phyloP scores from a whole-genome alignment of 2,113 vertebrate genomes.

The Alethe castanea region DNA sequence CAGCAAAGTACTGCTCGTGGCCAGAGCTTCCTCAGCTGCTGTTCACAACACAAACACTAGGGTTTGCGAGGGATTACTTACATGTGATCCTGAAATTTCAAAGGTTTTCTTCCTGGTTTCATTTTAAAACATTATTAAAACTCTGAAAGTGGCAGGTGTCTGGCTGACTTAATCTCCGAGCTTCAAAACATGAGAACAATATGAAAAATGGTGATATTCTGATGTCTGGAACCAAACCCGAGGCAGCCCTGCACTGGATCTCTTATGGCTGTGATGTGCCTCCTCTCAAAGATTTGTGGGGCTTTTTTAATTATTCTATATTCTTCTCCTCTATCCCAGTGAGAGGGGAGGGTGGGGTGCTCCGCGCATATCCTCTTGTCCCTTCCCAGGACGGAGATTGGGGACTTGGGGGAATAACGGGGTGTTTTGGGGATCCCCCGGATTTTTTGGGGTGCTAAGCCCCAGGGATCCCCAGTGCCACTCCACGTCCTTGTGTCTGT shows the following conservation, averaged over 20 bases:
- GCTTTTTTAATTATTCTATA: rapidly evolving
- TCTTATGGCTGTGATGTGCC: rapidly evolving
- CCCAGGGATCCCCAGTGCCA: not conserved
- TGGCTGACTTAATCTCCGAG: not conserved
- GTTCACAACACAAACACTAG: rapidly evolving
- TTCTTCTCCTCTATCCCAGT: not conserved
- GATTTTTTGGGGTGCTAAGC: not conserved
- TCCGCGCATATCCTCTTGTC: not conserved
- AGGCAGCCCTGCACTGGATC: rapidly evolving
- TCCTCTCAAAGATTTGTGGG: not conserved
- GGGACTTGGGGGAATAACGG: too few relatives aligned
- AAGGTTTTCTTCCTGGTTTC: not conserved
- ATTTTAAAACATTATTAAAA: not conserved
- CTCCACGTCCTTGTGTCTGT: too few relatives aligned
- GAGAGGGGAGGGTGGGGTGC: not conserved
- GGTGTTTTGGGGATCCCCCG: not conserved
- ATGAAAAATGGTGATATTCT: rapidly evolving
- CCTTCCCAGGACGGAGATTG: not conserved
- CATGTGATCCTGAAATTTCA: not conserved
- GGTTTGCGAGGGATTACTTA: too few relatives aligned
- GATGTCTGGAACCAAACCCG: rapidly evolving
- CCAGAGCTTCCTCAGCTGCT: not conserved
- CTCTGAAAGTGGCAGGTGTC: not conserved
- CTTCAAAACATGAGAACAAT: rapidly evolving
- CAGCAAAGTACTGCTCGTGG: rapidly evolving